Conservation (phyloP, 2,113 vertebrate species). For the Lampris megalopsis region DNA sequence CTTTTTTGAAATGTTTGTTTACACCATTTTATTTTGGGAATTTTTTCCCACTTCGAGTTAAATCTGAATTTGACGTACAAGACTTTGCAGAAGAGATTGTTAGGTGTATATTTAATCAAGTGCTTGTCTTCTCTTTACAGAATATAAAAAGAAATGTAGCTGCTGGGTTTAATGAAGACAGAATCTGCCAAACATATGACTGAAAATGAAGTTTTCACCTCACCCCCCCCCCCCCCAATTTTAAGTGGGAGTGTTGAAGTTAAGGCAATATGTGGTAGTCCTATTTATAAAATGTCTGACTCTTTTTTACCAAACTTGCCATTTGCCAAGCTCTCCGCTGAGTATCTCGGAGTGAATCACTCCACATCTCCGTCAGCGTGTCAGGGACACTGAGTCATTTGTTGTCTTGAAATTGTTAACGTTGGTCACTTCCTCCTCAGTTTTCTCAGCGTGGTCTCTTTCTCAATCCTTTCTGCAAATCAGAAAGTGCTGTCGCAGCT, state of each 20-base stretch:
- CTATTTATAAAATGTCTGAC: not conserved
- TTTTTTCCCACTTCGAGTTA: no score
- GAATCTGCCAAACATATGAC: slow-evolving; percentile 22
- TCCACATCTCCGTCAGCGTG: slow-evolving; percentile 19
- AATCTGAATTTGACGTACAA: no score
- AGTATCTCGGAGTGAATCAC: slow-evolving; percentile 36
- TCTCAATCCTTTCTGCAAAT: slow-evolving; percentile 22
- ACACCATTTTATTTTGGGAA: no score
- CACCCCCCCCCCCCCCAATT: not conserved
- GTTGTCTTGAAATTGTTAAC: slow-evolving; percentile 29
- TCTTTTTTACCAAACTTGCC: slow-evolving; percentile 18
- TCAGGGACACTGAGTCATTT: slow-evolving; percentile 26
- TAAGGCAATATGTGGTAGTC: slow-evolving; percentile 21
- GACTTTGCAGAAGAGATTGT: no score
- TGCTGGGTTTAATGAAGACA: not conserved
- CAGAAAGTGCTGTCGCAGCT: not conserved
- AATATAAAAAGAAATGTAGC: not conserved
- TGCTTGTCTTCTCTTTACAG: no score
- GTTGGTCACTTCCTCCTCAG: not conserved
- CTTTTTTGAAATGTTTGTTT: no score
- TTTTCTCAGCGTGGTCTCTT: not conserved
- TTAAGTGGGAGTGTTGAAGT: slow-evolving; percentile 14
- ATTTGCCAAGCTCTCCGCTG: slow-evolving; percentile 7
- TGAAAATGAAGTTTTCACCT: slow-evolving; percentile 26
- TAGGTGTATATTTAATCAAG: no score